Evolutionary conservation across 2,888 invertebrate species (phyloP).

Genomic region (Asteroscopus sphinx): DNA sequence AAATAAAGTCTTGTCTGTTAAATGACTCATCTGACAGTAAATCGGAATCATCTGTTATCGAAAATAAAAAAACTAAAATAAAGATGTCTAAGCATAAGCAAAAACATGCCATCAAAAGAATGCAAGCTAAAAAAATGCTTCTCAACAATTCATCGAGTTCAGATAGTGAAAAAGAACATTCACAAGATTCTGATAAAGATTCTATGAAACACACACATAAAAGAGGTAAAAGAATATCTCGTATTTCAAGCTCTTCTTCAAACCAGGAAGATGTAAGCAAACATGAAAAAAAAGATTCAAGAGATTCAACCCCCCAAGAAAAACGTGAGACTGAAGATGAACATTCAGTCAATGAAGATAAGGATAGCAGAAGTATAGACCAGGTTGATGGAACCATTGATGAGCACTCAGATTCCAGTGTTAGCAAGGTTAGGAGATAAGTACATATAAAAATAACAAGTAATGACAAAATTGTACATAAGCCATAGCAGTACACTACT

Average conservation of each 20-base stretch:
- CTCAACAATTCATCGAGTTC: conserved; percentile 79
- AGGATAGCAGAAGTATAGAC: conserved; percentile 22
- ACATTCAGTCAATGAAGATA: conserved; percentile 39
- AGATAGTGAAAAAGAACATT: conserved; percentile 70
- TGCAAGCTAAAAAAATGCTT: conserved; percentile 78
- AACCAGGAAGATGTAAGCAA: conserved; percentile 51
- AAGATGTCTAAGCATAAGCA: conserved; percentile 62
- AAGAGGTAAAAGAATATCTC: conserved; percentile 26
- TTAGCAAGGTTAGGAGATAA: conserved; percentile 80
- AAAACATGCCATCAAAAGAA: conserved; percentile 75
- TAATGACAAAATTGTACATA: conserved; percentile 20
- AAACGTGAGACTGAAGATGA: conserved; percentile 27
- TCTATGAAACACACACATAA: conserved; percentile 28
- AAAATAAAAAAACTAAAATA: conserved; percentile 54
- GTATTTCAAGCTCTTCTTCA: conserved; percentile 48
- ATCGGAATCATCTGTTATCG: conserved; percentile 50
- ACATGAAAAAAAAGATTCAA: conserved; percentile 17
- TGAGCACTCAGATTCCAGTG: conserved; percentile 70
- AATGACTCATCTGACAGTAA: conserved; percentile 61
- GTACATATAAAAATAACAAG: conserved; percentile 29
- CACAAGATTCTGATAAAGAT: conserved; percentile 64
- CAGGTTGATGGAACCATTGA: conserved; percentile 57
- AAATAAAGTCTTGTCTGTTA: conserved; percentile 58
- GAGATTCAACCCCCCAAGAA: conserved; percentile 31
- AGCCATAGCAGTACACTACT: conserved; percentile 23